Conservation (phyloP, 2,888 invertebrate species). For the Aspidiotus destructor region DNA sequence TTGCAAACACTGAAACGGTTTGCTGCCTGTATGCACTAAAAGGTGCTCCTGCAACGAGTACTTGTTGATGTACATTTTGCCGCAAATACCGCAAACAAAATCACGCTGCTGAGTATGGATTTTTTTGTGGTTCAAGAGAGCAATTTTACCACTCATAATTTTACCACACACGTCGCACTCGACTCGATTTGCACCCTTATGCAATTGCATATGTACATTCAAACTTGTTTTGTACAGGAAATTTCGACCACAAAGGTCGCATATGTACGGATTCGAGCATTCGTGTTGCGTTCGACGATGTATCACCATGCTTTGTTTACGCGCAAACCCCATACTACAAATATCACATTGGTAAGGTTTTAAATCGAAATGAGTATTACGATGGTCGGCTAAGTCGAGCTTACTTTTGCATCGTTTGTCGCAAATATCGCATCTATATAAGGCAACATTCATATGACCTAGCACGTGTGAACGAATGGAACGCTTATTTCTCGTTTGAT, state of each 20-base stretch:
- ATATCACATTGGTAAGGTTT: conserved; percentile 29
- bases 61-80: conserved; percentile 23
- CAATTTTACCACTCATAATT: conserved; percentile 13
- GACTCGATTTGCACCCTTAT: conserved; percentile 21
- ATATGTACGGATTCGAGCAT: conserved; percentile 7
- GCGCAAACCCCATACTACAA: conserved; percentile 19
- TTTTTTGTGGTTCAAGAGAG: conserved; percentile 22
- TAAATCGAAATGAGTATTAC: conserved; percentile 22
- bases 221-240: conserved; percentile 20
- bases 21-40: conserved; percentile 23
- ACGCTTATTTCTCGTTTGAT: conserved; percentile 22
- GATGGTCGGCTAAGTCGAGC: conserved; percentile 22
- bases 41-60: conserved; percentile 26
- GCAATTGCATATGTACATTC: conserved; percentile 17
- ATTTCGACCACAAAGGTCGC: conserved; percentile 19
- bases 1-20: conserved; percentile 26
- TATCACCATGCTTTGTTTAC: conserved; percentile 20
- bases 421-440: conserved; percentile 18
- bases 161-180: conserved; percentile 25
- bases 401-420: conserved; percentile 15
- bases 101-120: conserved; percentile 15
- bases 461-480: conserved; percentile 20
- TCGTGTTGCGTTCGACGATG: conserved; percentile 28
- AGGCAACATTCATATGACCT: conserved; percentile 18
- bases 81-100: conserved; percentile 25